Percentiles rank a stretch among this genome's conserved stretches.
These are phyloP conservation scores for Campoplex capitator DNA, from an alignment of 2,888 invertebrate species.

Conservation along the genomic window DNA sequence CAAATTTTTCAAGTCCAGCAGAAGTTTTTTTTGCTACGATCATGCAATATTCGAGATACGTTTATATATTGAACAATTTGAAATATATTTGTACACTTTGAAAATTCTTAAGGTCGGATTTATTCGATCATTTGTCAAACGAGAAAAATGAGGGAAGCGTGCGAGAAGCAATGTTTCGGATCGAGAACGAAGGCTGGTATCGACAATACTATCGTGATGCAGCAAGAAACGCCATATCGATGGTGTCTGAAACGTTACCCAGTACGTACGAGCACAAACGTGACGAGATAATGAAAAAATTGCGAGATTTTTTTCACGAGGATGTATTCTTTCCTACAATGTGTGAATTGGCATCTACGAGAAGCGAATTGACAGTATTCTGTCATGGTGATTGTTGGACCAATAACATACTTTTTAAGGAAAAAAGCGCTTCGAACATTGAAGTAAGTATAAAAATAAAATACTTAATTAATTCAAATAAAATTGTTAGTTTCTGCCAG, in stretches of 20 bases:
- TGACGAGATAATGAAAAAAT: constrained; percentile 87
- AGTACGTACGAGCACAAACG: constrained; percentile 82
- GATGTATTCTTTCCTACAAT: constrained; percentile 89
- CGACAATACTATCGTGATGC: constrained; percentile 89
- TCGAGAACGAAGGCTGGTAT: constrained; percentile 89
- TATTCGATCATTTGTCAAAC: constrained; percentile 79
- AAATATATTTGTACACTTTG: neutral
- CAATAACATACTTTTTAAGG: constrained; percentile 89
- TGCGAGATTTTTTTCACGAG: constrained; percentile 87
- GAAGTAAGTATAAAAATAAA: constrained; percentile 72
- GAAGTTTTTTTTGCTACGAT: neutral
- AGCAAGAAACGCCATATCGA: constrained; percentile 88
- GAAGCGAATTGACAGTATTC: constrained; percentile 89
- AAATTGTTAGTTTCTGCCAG: neutral
- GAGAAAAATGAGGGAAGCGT: constrained; percentile 77
- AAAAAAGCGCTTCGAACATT: constrained; percentile 78
- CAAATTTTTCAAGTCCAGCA: neutral
- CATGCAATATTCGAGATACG: neutral
- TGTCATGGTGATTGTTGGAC: constrained; percentile 92
- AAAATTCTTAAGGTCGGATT: constrained; percentile 78
- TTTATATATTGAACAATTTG: neutral
- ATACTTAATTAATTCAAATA: neutral
- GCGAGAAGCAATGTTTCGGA: constrained; percentile 87
- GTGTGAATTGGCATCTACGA: constrained; percentile 88
- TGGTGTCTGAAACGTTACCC: constrained; percentile 86